phyloP scores from a whole-genome alignment of 2,113 vertebrate genomes.

The Struthidea cinerea region DNA sequence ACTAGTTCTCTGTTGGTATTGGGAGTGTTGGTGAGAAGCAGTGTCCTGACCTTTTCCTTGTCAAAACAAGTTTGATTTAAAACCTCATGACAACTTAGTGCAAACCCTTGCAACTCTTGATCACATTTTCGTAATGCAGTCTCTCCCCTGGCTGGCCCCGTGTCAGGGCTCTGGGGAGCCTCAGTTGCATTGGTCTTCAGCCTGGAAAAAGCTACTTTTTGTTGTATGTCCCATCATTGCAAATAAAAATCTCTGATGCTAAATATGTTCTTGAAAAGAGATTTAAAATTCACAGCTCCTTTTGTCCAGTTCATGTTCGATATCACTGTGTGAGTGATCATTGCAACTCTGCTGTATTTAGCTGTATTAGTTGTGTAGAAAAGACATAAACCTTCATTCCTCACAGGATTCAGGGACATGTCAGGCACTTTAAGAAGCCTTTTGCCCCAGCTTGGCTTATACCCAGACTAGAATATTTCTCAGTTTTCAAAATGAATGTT shows the following conservation, averaged over 20 bases:
- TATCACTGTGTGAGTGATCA: background rate
- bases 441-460: background rate
- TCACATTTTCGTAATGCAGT: accelerated
- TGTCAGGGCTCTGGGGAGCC: background rate
- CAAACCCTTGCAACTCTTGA: background rate
- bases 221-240: background rate
- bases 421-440: background rate
- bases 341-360: background rate
- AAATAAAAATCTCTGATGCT: background rate
- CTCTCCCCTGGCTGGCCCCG: background rate
- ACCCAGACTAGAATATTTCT: background rate
- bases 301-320: background rate
- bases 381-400: background rate
- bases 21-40: background rate
- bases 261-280: background rate
- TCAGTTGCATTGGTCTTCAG: accelerated
- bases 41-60: background rate
- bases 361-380: background rate
- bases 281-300: background rate
- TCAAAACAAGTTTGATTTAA: background rate
- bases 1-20: background rate
- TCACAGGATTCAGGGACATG: background rate
- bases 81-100: background rate
- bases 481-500: background rate
- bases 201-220: background rate